These are phyloP conservation scores for Anhinga anhinga DNA, from an alignment of 2,113 vertebrate genomes.

Conservation along the genomic window DNA sequence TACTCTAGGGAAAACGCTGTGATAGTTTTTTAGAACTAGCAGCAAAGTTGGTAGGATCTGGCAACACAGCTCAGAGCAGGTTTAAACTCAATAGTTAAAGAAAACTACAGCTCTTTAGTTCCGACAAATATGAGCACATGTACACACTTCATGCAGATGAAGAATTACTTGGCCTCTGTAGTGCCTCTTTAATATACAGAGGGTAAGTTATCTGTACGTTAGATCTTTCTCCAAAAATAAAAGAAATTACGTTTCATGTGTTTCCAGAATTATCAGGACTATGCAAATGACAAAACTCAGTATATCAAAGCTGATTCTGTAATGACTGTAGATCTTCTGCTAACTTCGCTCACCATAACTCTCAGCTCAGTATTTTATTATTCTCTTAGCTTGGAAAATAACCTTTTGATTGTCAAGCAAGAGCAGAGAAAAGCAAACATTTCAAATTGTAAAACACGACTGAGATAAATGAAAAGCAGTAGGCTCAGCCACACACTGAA, in stretches of 20 bases:
- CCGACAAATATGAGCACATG: neutral
- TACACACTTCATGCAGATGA: neutral
- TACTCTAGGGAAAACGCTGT: neutral
- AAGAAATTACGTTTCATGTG: neutral
- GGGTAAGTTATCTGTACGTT: neutral
- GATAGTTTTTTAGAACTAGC: neutral
- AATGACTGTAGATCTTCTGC: neutral
- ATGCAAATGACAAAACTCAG: neutral
- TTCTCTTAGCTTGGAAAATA: constrained; percentile 2
- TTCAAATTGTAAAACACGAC: neutral
- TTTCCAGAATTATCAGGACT: neutral
- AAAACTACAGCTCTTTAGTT: neutral
- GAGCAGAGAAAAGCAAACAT: constrained; percentile 7
- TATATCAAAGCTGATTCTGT: constrained; percentile 4
- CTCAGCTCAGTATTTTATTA: constrained; percentile 7
- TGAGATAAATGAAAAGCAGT: neutral
- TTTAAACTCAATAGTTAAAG: neutral
- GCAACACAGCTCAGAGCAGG: neutral
- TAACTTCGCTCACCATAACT: neutral
- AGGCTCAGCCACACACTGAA: neutral
- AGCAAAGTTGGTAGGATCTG: neutral
- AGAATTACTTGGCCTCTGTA: neutral
- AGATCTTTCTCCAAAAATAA: neutral
- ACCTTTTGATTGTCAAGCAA: neutral
- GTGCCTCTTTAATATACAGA: neutral